These are phyloP conservation scores for Mythimna ferrago DNA, from an alignment of 2,888 invertebrate species.

Conservation along the genomic window DNA sequence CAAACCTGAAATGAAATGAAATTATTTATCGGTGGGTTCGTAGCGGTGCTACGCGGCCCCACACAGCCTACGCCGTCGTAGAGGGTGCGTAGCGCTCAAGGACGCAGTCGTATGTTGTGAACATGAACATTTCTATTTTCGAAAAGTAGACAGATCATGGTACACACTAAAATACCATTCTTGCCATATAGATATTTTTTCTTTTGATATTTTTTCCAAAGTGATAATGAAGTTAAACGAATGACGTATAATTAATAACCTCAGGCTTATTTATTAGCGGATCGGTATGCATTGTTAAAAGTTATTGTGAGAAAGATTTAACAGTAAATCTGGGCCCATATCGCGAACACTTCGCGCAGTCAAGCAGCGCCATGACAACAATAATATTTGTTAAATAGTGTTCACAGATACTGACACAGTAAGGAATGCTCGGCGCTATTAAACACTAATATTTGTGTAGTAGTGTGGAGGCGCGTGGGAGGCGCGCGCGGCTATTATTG, in stretches of 20 bases:
- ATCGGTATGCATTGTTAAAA: not conserved
- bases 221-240: not conserved
- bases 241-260: not conserved
- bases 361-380: slow-evolving; percentile 2
- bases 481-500: slow-evolving; percentile 53
- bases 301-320: not conserved
- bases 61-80: slow-evolving; percentile 22
- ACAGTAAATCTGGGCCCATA: not conserved
- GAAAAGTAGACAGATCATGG: not conserved
- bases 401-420: slow-evolving; percentile 22
- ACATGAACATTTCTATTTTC: not conserved
- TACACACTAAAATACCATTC: not conserved
- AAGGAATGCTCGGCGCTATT: slow-evolving; percentile 34
- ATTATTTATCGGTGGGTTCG: not conserved
- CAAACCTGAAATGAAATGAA: no score
- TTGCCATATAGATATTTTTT: not conserved
- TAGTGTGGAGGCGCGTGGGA: slow-evolving; percentile 44
- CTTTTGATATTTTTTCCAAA: not conserved
- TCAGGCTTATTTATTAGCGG: not conserved
- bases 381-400: slow-evolving; percentile 16
- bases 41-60: slow-evolving; percentile 32
- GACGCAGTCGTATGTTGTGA: not conserved
- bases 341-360: not conserved
- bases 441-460: slow-evolving; percentile 44
- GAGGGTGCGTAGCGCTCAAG: slow-evolving; percentile 16